Evolutionary conservation across 2,113 vertebrate species (phyloP).

Genomic region (Datnioides undecimradiatus): DNA sequence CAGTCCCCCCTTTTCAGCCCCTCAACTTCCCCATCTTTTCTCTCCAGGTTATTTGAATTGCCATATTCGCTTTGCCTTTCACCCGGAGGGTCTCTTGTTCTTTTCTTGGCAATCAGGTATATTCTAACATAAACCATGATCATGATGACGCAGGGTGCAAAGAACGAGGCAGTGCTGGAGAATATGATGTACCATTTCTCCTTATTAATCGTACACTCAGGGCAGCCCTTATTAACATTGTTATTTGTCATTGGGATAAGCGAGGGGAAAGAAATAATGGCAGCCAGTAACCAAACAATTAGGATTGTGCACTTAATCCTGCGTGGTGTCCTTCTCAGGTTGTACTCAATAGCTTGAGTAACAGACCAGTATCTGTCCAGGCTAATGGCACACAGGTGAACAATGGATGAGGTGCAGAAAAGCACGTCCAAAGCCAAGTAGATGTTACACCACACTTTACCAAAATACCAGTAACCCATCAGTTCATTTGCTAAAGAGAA

Average conservation of each 20-base stretch:
- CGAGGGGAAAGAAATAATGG: constrained; percentile 92
- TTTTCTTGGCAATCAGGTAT: constrained; percentile 92
- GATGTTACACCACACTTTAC: constrained; percentile 93
- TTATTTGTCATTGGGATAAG: constrained; percentile 91
- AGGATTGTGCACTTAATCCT: constrained; percentile 92
- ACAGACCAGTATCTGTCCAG: constrained; percentile 96
- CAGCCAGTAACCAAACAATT: constrained; percentile 92
- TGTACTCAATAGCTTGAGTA: constrained; percentile 92
- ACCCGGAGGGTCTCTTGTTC: constrained; percentile 84
- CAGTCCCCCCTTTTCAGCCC: background rate
- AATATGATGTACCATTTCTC: constrained; percentile 94
- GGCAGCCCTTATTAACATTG: constrained; percentile 69
- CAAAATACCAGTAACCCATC: constrained; percentile 94
- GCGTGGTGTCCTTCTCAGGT: constrained; percentile 90
- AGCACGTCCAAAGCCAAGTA: constrained; percentile 93
- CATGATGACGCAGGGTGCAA: constrained; percentile 95
- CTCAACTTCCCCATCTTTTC: constrained; percentile 66
- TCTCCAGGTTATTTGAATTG: constrained; percentile 36
- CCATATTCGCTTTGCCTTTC: constrained; percentile 67
- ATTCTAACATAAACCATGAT: constrained; percentile 92
- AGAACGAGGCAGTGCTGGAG: constrained; percentile 93
- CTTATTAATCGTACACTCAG: constrained; percentile 87
- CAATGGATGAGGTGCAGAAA: constrained; percentile 92
- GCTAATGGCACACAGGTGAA: constrained; percentile 91
- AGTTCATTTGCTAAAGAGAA: constrained; percentile 94